Evolutionary conservation across 1,140 invertebrate genomes (phyloP), one percentile per base, ranked within the genome.

Genomic region (Diachasmimorpha longicaudata): DNA sequence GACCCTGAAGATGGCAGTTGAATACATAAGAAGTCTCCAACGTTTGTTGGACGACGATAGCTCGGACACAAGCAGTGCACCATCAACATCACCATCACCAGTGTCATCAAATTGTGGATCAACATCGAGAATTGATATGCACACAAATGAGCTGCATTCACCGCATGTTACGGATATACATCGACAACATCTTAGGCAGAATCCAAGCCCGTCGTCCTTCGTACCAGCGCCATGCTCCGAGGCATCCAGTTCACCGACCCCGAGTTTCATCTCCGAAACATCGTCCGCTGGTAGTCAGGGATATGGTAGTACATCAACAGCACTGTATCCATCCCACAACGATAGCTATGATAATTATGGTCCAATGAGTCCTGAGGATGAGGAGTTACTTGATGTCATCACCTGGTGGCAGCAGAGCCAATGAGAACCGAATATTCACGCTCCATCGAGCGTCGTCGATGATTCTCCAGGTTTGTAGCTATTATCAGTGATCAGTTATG

Each of bases 1-100:
- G 84, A 99, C 97, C 0, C 89, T 99, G 21, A 91, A 95, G 75
- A 92, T 97, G 84, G 98, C 98, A 1, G 96, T 98, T 0, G 96
- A 98, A 85, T 99, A 99, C 85, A 99, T 99, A 78, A 91, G 94
- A 74, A 93, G 95, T 78, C 90, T 99, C 25, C 94, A 98, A 85
- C 91, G 94, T 77, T 89, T 98, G 68, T 88, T 98, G 23, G 95
- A 95, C 48, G 93, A 95, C 70, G 92, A 93, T 86, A 79, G 91
- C 31, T 83, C 89, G 8, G 85, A 86, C n/a, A 19, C 14, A 10
- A 58, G 66, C 14, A 72, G 72, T 66, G 44, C 72, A 11, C 44
- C 70, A 0, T 85, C 85, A 6, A 81, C 83, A 5, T 77, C 80
- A 0, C 78, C 84, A 0, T 81, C 83, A 4, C 46, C 79, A 0